Conservation (phyloP, 2,113 vertebrate species). For the Protobothrops flavoviridis region DNA sequence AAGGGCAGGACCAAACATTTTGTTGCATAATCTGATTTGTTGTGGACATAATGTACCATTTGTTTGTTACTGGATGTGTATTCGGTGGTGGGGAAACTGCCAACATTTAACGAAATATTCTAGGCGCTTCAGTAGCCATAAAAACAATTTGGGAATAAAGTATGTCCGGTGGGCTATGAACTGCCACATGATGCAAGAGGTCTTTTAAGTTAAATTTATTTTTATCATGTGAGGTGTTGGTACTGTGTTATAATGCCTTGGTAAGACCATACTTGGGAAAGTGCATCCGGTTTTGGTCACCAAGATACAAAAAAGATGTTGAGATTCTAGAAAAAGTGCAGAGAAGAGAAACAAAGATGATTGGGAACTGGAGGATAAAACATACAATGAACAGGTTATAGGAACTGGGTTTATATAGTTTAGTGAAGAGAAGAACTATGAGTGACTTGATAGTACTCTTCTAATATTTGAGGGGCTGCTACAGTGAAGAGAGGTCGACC, state of each 20-base stretch:
- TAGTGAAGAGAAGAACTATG: not conserved
- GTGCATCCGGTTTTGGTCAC: not conserved
- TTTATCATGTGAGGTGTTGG: not conserved
- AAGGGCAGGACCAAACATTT: not conserved
- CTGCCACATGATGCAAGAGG: not conserved
- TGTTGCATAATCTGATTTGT: not conserved
- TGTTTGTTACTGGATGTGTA: not conserved
- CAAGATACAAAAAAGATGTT: not conserved
- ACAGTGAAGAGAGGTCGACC: not conserved
- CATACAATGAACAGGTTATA: not conserved
- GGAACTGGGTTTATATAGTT: not conserved
- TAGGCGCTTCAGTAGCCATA: not conserved
- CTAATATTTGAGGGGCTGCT: not conserved
- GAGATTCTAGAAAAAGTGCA: not conserved
- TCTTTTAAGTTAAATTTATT: not conserved
- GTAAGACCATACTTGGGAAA: not conserved
- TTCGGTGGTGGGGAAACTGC: not conserved
- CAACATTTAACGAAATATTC: not conserved
- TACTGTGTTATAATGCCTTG: not conserved
- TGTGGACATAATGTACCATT: not conserved
- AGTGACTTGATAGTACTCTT: not conserved
- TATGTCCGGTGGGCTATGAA: not conserved
- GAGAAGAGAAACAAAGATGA: not conserved
- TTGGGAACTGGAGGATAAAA: not conserved
- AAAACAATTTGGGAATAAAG: not conserved